Base-by-base conservation (phyloP, 2,888 invertebrate species). In the Eupithecia abbreviata region DNA sequence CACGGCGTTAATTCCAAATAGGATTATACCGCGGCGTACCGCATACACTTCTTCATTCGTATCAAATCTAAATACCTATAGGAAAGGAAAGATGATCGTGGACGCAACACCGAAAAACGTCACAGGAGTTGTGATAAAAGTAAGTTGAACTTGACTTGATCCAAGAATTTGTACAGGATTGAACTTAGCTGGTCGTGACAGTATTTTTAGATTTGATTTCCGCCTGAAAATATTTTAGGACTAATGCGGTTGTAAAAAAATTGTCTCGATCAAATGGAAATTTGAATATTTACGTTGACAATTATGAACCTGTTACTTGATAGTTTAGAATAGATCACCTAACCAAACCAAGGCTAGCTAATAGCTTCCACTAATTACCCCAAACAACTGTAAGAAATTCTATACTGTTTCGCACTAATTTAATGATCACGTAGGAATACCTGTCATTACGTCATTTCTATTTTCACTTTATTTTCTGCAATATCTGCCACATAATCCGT, bases 101-200 rank as follows among this genome's bases (percentile, higher is more conserved):
- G 91, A 92, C 83, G 82, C 86, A 15, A 87, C 87, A n/a, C 84
- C 87, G 12, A 88, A 83, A 65, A 89, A 92, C 51, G 90, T 93
- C 43, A 91, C 93, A 65, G 94, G 95, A 65, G 90, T 94, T 77
- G 93, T 92, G 87, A 95, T 95, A 62, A 94, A 94, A 93, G 95
- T 95, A 86, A 94, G 94, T 90, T 72, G 66, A 74, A 71, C 58
- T 79, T 81, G 15, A 58, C 58, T 77, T 81, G 30, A 51, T 72
- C 47, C 55, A 49, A 72, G 75, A 75, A 80, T 79, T 72, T 75
- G 65, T 71, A 58, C 43, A 75, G 83, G 83, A 84, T 83, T 79
- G 77, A 72, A 69, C 70, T 75, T 71, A 80, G 80, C 69, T 67
- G 58, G 74, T 73, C 49, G 41, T 73, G 45, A 43, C 65, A 71